Conservation (phyloP, 2,113 vertebrate species). For the Ardeotis arabs region DNA sequence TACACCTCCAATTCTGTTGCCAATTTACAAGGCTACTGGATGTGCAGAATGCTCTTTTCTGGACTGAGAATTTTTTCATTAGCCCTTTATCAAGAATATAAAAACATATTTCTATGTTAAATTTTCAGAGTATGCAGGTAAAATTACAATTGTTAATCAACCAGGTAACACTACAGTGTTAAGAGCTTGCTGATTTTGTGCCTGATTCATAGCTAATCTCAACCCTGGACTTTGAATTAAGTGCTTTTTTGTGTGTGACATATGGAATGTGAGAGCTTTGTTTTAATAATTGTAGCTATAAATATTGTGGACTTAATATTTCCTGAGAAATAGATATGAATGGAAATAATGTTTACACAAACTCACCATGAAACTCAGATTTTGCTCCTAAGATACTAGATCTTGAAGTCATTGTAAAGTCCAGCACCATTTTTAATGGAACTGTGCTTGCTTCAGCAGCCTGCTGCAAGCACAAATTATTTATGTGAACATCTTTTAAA, state of each 20-base stretch:
- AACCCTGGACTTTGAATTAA: background rate
- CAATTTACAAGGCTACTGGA: background rate
- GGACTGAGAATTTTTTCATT: background rate
- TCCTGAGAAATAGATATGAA: background rate
- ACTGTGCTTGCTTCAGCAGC: background rate
- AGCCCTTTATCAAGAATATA: background rate
- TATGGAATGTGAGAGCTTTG: background rate
- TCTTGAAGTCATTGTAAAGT: background rate
- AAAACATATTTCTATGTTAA: background rate
- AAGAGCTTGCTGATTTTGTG: background rate
- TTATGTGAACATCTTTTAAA: background rate
- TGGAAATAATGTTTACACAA: background rate
- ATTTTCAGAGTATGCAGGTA: background rate
- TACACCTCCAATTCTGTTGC: background rate
- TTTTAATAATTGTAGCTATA: background rate
- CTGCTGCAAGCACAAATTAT: background rate
- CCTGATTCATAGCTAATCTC: background rate
- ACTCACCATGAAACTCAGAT: background rate
- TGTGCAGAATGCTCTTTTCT: background rate
- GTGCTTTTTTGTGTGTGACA: background rate
- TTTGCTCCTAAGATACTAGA: background rate
- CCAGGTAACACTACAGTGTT: background rate
- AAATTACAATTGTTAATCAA: background rate
- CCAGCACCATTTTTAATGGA: background rate
- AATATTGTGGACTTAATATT: background rate